Evolutionary conservation across 1,140 invertebrate species (phyloP).

Genomic region (Dreissena polymorpha): DNA sequence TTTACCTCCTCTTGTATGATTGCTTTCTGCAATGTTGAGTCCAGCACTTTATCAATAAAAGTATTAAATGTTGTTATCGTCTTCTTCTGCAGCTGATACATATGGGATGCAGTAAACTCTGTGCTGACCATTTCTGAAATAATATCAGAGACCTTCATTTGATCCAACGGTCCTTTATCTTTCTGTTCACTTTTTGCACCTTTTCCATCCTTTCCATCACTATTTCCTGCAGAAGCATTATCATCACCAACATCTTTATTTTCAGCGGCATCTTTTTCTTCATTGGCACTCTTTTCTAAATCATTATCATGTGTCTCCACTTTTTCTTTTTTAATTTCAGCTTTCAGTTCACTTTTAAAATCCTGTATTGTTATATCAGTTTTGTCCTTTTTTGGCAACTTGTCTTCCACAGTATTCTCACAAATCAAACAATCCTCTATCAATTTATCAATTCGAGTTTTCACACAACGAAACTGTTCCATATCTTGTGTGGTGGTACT

Average conservation of each 20-base stretch:
- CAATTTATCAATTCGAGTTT: conserved; percentile 45
- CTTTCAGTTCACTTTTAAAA: conserved; percentile 6
- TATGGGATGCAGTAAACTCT: conserved; percentile 19
- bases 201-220: neutral
- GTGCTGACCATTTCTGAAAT: conserved; percentile 32
- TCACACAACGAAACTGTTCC: conserved; percentile 34
- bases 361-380: neutral
- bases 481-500: neutral
- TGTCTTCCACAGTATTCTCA: conserved; percentile 19
- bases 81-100: conserved; percentile 38
- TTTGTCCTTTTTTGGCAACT: neutral
- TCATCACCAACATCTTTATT: neutral
- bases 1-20: conserved; percentile 9
- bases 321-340: conserved; percentile 28
- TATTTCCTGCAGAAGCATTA: neutral
- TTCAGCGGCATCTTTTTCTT: conserved; percentile 29
- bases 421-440: conserved; percentile 40
- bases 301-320: conserved; percentile 1
- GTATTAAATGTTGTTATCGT: conserved; percentile 64
- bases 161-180: neutral
- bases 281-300: neutral
- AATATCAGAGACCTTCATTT: conserved; percentile 18
- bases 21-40: conserved; percentile 59
- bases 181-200: conserved; percentile 7
- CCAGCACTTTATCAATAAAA: conserved; percentile 70